phyloP scores from a whole-genome alignment of 92 coral and sea anemone species.

The Phenganax subtilis region DNA sequence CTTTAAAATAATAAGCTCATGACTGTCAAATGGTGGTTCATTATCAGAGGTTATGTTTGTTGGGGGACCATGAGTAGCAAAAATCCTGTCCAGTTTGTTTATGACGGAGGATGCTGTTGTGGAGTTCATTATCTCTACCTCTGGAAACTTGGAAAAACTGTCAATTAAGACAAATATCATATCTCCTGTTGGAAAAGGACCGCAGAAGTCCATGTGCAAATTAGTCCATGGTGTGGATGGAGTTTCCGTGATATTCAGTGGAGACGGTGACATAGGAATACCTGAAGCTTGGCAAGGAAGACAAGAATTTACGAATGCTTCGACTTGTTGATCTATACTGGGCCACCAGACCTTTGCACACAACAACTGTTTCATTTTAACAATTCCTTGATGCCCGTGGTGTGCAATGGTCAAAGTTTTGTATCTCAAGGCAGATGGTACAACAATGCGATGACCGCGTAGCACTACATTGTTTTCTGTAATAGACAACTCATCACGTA shows the following conservation, averaged over 20 bases:
- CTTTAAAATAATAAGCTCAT: too few species aligned
- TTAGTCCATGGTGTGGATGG: neutral
- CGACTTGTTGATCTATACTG: neutral
- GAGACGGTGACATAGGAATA: neutral
- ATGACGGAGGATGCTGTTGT: too few species aligned
- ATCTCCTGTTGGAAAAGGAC: neutral
- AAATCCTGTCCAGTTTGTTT: too few species aligned
- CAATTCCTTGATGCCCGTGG: constrained; percentile 14
- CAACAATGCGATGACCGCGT: neutral
- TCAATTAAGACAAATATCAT: neutral
- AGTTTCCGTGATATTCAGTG: neutral
- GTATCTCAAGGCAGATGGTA: neutral
- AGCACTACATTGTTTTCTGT: neutral
- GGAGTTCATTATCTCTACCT: neutral
- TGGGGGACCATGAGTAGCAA: too few species aligned
- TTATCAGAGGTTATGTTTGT: too few species aligned
- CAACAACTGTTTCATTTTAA: neutral
- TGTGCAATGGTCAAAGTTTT: neutral
- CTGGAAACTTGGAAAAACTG: neutral
- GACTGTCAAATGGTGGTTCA: too few species aligned
- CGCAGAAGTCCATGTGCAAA: neutral
- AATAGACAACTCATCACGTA: neutral
- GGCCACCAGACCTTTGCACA: neutral
- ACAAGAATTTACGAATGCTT: neutral
- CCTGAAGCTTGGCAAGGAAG: neutral